A percentile compares a stretch with the other conserved stretches of the same genome.
Conservation (phyloP, 2,113 vertebrate species). For the Lasiurus cinereus region DNA sequence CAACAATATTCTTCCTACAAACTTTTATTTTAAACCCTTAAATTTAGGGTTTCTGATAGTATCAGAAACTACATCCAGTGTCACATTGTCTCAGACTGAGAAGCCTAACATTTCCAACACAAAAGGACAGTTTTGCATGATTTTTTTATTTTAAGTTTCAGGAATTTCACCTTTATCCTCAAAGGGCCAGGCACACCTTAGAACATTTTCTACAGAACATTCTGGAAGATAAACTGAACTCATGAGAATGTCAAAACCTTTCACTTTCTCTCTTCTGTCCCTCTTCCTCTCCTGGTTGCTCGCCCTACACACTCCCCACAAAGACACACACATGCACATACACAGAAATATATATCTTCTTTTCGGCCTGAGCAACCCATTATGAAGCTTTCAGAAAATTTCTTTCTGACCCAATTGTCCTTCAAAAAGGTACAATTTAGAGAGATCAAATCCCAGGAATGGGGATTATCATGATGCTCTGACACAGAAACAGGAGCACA, state of each 20-base stretch:
- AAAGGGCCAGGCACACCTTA: neutral
- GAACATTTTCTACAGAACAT: neutral
- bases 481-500: neutral
- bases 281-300: neutral
- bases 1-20: neutral
- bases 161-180: neutral
- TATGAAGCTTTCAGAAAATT: neutral
- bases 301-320: no score
- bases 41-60: neutral
- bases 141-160: neutral
- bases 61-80: no score
- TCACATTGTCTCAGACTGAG: neutral
- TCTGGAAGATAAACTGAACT: neutral
- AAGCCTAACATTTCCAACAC: neutral
- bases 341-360: neutral
- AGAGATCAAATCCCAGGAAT: neutral
- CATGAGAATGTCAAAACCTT: neutral
- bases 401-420: neutral
- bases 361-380: neutral
- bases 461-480: neutral
- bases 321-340: neutral
- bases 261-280: neutral
- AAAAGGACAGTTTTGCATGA: neutral
- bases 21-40: neutral
- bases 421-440: neutral